These are phyloP conservation scores for Gerosis bhagava DNA, from an alignment of 2,888 invertebrate genomes.

Conservation along the genomic window DNA sequence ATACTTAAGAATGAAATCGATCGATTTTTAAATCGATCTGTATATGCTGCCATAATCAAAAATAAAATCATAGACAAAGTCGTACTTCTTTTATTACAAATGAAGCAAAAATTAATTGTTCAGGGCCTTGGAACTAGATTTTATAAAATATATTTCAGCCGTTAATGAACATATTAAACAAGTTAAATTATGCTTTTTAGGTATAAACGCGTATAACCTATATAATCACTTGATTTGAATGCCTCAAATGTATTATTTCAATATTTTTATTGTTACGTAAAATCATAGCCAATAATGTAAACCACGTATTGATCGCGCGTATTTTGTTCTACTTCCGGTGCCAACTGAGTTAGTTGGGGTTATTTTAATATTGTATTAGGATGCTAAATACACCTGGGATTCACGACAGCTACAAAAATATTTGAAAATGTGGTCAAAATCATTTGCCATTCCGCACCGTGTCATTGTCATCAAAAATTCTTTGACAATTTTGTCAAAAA, in stretches of 20 bases:
- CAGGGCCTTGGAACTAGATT: too few species aligned
- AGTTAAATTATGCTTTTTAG: background rate
- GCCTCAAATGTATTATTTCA: background rate
- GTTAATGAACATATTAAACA: too few species aligned
- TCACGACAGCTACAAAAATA: slow-evolving; percentile 7
- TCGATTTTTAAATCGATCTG: too few species aligned
- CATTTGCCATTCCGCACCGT: slow-evolving; percentile 15
- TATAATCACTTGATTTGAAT: too few species aligned
- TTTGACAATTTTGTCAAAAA: slow-evolving; percentile 41
- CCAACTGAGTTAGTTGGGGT: slow-evolving; percentile 30
- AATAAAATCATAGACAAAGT: slow-evolving; percentile 26
- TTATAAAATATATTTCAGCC: too few species aligned
- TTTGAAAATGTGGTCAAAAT: slow-evolving; percentile 12
- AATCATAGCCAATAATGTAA: slow-evolving; percentile 34
- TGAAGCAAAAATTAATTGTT: background rate
- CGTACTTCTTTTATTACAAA: background rate
- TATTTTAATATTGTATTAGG: slow-evolving; percentile 35
- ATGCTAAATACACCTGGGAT: slow-evolving; percentile 2
- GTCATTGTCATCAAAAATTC: slow-evolving; percentile 40
- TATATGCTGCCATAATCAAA: slow-evolving; percentile 21
- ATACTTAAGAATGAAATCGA: too few species aligned
- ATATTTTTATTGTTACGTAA: slow-evolving; percentile 19
- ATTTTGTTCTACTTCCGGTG: slow-evolving; percentile 41
- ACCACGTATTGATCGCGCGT: slow-evolving; percentile 40
- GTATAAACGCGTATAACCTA: too few species aligned